Conservation (phyloP, 2,113 vertebrate species). For the Lepus europaeus region DNA sequence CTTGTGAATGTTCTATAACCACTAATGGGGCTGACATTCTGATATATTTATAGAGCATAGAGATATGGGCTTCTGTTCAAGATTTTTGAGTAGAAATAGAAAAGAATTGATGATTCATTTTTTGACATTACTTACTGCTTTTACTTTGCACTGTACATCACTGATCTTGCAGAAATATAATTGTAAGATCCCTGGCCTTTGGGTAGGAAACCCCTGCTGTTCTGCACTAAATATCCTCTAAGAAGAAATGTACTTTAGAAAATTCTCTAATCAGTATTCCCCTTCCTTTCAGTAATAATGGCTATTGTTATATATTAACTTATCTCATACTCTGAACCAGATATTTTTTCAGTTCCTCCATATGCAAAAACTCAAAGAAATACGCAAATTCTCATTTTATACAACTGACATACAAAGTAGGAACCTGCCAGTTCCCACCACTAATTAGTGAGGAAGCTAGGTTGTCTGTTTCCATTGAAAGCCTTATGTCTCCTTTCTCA, state of each 20-base stretch:
- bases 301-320: neutral
- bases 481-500: neutral
- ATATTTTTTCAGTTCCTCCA: neutral
- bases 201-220: rapidly evolving
- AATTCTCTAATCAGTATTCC: neutral
- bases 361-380: neutral
- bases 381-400: neutral
- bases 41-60: neutral
- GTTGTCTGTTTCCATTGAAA: neutral
- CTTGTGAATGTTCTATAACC: neutral
- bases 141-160: neutral
- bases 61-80: neutral
- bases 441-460: neutral
- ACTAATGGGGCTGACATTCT: neutral
- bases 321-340: neutral
- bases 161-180: neutral
- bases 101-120: neutral
- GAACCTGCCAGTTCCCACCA: neutral
- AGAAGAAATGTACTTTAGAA: neutral
- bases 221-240: neutral
- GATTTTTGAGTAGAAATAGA: neutral
- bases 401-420: neutral
- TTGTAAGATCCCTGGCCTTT: neutral
- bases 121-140: neutral
- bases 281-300: neutral